Evolutionary conservation across 2,797 vertebrate species (phyloP), one percentile per base, ranked within the genome.

Genomic region (Monodelphis domestica): DNA sequence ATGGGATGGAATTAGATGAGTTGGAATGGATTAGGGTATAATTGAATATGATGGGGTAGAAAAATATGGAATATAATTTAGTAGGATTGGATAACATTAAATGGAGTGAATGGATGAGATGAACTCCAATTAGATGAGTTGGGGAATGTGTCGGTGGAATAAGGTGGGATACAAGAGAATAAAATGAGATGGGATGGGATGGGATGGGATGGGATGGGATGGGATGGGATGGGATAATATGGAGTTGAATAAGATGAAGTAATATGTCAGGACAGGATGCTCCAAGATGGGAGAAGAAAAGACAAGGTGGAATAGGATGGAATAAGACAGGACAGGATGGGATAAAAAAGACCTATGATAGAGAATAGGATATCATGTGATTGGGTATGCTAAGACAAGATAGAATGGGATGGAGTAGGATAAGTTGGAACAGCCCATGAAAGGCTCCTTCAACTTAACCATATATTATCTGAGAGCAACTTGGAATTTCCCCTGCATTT

Each of bases 401-500:
- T 57, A 30, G 63, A 6, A 15, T 21, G 15, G 63, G 33, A 84
- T 24, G 28, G 12, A 2, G 4, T 28, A 59, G 33, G 12, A 53
- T 28, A 59, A 78, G 53, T 17, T 52, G 53, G 26, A 14, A 50
- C 1, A n/a, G 53, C 29, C 38, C 70, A 26, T 26, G 21, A 45
- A 78, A 78, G 70, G 21, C 14, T 26, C 45, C 6, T 92, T 90
- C 94, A 84, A 93, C 51, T 90, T 56, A 57, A 54, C 15, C n/a
- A 52, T 24, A 26, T 88, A 9, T 88, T 59, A 90, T 90, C 94
- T 92, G 84, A 88, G 51, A 1, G 91, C 50, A 89, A 21, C 12
- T 50, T 93, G 84, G n/a, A 94, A 95, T 91, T 93, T 90, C 30
- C 63, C 55, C 53, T 52, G 24, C 38, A 78, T 45, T 78, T 21